Percentiles rank a stretch among this genome's conserved stretches.
Evolutionary conservation across 2,888 invertebrate species (phyloP).

Genomic region (Panzeria rudis): DNA sequence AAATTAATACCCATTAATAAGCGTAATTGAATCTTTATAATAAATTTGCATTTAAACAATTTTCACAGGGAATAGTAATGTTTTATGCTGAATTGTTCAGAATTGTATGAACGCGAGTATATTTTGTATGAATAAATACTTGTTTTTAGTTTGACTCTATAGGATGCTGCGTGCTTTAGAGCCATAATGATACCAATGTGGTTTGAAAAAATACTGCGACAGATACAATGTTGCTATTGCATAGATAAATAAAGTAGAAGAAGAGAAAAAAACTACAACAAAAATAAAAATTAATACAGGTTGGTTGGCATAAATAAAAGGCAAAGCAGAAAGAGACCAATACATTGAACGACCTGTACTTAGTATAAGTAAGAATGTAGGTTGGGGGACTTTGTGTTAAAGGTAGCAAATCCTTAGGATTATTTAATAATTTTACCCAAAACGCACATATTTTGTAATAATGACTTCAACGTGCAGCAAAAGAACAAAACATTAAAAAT

Average conservation of each 20-base stretch:
- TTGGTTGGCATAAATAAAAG: conserved; percentile 36
- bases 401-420: conserved; percentile 68
- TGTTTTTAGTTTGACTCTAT: conserved; percentile 6
- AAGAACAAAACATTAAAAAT: background rate
- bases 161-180: conserved; percentile 58
- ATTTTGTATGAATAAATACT: background rate
- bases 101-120: background rate
- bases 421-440: conserved; percentile 74
- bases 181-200: conserved; percentile 65
- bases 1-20: conserved; percentile 73
- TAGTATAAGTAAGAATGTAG: background rate
- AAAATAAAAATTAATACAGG: conserved; percentile 48
- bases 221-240: conserved; percentile 52
- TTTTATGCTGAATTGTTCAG: conserved; percentile 39
- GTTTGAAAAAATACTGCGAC: conserved; percentile 63
- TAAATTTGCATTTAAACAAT: conserved; percentile 67
- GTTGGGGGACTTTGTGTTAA: background rate
- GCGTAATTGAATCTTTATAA: conserved; percentile 73
- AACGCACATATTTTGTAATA: conserved; percentile 72
- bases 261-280: conserved; percentile 17
- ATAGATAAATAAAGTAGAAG: conserved; percentile 61
- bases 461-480: conserved; percentile 16
- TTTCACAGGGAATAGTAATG: conserved; percentile 56
- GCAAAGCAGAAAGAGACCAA: conserved; percentile 7
- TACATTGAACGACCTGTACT: conserved; percentile 26